Conservation (phyloP, 2,888 invertebrate species). For the Spisula solida region DNA sequence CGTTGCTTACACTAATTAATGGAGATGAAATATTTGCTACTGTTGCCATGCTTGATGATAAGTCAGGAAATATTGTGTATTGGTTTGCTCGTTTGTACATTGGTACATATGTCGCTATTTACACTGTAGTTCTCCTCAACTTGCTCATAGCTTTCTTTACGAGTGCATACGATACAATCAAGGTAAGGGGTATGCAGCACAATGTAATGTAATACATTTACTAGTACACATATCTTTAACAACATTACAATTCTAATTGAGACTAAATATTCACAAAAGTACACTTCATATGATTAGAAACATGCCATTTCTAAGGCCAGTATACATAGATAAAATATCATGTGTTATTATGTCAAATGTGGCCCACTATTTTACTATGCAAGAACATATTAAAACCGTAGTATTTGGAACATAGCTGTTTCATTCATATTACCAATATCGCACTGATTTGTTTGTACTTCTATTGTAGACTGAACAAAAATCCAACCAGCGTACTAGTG, state of each 20-base stretch:
- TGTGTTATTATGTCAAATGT: no score
- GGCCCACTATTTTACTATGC: no score
- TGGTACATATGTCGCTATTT: conserved; percentile 50
- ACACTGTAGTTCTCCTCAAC: conserved; percentile 58
- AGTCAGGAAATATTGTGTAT: conserved; percentile 46
- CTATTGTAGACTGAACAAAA: background rate
- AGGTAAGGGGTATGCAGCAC: conserved; percentile 24
- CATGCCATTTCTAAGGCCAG: no score
- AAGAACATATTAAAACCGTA: no score
- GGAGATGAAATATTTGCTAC: conserved; percentile 59
- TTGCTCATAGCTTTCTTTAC: conserved; percentile 58
- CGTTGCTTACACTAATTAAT: conserved; percentile 51
- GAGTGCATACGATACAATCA: conserved; percentile 59
- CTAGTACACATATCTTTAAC: no score
- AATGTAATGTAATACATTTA: no score
- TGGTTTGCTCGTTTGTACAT: conserved; percentile 60
- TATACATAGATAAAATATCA: no score
- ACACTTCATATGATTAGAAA: no score
- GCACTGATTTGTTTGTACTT: background rate
- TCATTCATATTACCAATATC: no score
- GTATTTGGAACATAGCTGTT: no score
- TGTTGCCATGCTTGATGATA: conserved; percentile 49
- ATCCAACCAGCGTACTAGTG: background rate
- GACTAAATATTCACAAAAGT: no score
- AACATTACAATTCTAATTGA: no score